A percentile compares a stretch with the other conserved stretches of the same genome.
phyloP scores from a whole-genome alignment of 2,797 vertebrate genomes.

The Hydrophis major region DNA sequence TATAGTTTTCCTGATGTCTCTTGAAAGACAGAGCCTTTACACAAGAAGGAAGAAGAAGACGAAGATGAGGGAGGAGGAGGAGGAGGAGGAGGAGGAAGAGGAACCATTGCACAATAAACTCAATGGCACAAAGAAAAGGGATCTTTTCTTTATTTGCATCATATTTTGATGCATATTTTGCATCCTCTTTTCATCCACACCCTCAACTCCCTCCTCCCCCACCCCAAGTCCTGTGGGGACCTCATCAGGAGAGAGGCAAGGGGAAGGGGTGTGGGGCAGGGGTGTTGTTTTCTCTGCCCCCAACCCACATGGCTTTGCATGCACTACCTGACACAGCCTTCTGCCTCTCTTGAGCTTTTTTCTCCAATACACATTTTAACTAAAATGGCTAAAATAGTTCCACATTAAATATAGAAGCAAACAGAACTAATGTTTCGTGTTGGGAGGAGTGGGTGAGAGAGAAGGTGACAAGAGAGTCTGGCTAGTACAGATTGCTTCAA shows the following conservation, averaged over 20 bases:
- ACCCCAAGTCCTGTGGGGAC: background rate
- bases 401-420: conserved; percentile 45
- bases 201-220: background rate
- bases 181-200: background rate
- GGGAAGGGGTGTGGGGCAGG: background rate
- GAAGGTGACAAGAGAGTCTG: conserved; percentile 63
- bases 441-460: conserved; percentile 49
- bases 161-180: background rate
- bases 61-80: too few relatives aligned
- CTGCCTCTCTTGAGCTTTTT: background rate
- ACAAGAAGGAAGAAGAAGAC: too few relatives aligned
- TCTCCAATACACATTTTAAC: conserved; percentile 16
- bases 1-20: too few relatives aligned
- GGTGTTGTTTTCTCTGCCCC: background rate
- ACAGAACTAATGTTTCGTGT: conserved; percentile 44
- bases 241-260: background rate
- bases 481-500: conserved; percentile 64
- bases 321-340: conserved; percentile 5
- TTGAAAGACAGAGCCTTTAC: too few relatives aligned
- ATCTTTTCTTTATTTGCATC: background rate
- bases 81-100: too few relatives aligned
- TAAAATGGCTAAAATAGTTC: conserved; percentile 54
- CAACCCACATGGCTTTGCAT: background rate
- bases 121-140: background rate
- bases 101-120: background rate